Conservation (phyloP, 2,888 invertebrate genomes). For the Cetonia aurata region DNA sequence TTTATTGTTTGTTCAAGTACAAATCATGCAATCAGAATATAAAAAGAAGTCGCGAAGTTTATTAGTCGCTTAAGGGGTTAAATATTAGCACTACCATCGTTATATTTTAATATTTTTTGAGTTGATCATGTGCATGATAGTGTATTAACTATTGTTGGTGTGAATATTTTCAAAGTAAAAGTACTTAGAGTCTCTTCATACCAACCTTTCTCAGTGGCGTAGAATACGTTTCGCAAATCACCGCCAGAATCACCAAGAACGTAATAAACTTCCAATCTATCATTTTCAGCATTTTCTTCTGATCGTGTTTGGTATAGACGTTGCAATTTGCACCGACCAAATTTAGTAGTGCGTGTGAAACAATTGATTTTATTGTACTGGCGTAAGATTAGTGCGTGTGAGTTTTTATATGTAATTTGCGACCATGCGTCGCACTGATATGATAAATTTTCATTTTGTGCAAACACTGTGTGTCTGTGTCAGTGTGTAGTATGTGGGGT, state of each 20-base stretch:
- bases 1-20: too few relatives aligned
- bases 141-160: background rate
- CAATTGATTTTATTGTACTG: conserved; percentile 24
- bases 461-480: too few relatives aligned
- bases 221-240: conserved; percentile 1
- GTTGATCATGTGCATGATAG: too few relatives aligned
- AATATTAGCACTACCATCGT: too few relatives aligned
- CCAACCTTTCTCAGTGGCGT: conserved; percentile 16
- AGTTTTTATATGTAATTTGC: conserved; percentile 32
- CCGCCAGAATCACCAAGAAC: conserved; percentile 22
- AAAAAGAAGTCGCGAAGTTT: too few relatives aligned
- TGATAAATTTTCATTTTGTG: conserved; percentile 20
- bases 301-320: background rate
- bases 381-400: background rate
- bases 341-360: conserved; percentile 23
- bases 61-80: too few relatives aligned
- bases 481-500: conserved; percentile 15
- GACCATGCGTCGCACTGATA: conserved; percentile 19
- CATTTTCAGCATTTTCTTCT: conserved; percentile 10
- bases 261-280: conserved; percentile 2
- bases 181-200: background rate
- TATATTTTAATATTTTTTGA: too few relatives aligned
- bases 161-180: background rate
- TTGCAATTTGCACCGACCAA: background rate
- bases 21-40: too few relatives aligned